A percentile compares a stretch with the other conserved stretches of the same genome.
These are phyloP conservation scores for Idaea biselata DNA, from an alignment of 2,888 invertebrate genomes.

Conservation along the genomic window DNA sequence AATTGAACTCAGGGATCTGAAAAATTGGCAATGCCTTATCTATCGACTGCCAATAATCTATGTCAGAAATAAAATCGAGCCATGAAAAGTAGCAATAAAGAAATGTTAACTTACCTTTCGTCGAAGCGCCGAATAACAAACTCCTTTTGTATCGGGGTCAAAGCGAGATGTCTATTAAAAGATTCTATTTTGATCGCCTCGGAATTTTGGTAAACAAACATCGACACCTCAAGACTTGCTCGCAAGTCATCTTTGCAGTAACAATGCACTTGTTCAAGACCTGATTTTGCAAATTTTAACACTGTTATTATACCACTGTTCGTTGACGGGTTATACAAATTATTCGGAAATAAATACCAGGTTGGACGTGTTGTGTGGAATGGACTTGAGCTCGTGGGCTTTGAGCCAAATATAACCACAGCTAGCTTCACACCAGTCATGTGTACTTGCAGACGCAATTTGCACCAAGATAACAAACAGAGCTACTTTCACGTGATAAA, in stretches of 20 bases:
- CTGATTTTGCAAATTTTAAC: not conserved
- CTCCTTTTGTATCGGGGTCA: conserved; percentile 60
- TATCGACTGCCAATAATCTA: conserved; percentile 61
- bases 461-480: not conserved
- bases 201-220: conserved; percentile 58
- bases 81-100: conserved; percentile 42
- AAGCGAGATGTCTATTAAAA: conserved; percentile 65
- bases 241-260: conserved; percentile 46
- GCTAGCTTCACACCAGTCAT: conserved; percentile 11
- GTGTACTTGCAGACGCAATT: conserved; percentile 5
- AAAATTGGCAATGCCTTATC: conserved; percentile 55
- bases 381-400: conserved; percentile 53
- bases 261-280: conserved; percentile 20
- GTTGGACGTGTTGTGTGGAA: conserved; percentile 14
- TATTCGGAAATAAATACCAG: conserved; percentile 51
- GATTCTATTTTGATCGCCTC: conserved; percentile 69
- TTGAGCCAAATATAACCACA: conserved; percentile 65
- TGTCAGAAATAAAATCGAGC: conserved; percentile 50
- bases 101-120: conserved; percentile 63
- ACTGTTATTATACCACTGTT: conserved; percentile 1
- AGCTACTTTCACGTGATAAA: not conserved
- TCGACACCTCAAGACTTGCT: conserved; percentile 28
- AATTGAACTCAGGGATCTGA: conserved; percentile 38
- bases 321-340: conserved; percentile 31
- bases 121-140: conserved; percentile 48